Conservation (phyloP, 2,797 vertebrate genomes). For the Pachyuromys duprasi region DNA sequence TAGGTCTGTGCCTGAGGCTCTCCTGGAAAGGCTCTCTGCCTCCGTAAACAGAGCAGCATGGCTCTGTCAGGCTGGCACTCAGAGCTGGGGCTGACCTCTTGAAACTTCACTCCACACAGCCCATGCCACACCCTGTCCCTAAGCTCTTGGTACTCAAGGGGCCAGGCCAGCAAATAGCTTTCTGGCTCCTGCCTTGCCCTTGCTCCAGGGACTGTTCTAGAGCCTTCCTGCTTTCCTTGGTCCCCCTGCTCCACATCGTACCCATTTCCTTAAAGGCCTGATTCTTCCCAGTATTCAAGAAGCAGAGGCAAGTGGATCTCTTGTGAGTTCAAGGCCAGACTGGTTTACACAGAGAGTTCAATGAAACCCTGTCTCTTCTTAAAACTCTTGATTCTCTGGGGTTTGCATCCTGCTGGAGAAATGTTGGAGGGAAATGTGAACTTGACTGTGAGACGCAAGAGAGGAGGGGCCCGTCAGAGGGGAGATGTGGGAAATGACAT, state of each 20-base stretch:
- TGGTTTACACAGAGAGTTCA: background rate
- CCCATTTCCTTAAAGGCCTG: background rate
- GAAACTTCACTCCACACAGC: background rate
- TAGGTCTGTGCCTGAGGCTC: background rate
- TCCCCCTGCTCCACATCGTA: background rate
- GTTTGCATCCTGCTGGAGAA: background rate
- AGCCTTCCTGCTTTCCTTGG: background rate
- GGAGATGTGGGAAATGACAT: fast-evolving
- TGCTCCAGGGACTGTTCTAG: background rate
- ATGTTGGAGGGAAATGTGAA: background rate
- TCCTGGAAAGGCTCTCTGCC: background rate
- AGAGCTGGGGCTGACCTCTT: background rate
- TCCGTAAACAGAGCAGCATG: background rate
- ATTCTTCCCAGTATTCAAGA: background rate
- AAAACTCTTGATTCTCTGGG: background rate
- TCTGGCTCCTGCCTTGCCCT: background rate
- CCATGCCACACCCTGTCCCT: background rate
- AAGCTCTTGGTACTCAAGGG: background rate
- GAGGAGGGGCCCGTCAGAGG: too few relatives aligned
- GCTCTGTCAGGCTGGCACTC: fast-evolving
- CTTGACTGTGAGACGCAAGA: background rate
- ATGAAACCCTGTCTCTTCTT: too few relatives aligned
- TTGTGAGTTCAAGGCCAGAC: background rate
- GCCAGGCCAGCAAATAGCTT: too few relatives aligned
- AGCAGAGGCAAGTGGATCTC: background rate